A percentile compares a stretch with the other conserved stretches of the same genome.
Conservation (phyloP, 2,797 vertebrate species). For the Rachycentron canadum region DNA sequence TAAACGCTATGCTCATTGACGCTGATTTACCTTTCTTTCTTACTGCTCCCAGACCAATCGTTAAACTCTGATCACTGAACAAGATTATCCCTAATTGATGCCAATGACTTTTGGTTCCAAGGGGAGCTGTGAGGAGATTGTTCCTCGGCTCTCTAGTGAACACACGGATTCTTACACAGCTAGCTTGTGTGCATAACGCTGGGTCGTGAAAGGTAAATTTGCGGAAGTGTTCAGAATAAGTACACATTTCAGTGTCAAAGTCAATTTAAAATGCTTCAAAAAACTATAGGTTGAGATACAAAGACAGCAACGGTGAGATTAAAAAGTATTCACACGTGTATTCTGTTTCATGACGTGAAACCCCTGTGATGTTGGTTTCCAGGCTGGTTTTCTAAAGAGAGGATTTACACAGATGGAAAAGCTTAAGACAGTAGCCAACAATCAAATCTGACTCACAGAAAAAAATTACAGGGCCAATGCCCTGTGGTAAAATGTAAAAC, state of each 20-base stretch:
- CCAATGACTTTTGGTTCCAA: conserved; percentile 77
- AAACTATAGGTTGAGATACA: background rate
- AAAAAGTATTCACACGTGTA: background rate
- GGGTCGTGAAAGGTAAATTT: background rate
- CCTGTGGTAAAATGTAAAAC: conserved; percentile 12
- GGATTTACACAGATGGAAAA: conserved; percentile 24
- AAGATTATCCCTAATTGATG: conserved; percentile 83
- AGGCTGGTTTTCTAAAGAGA: conserved; percentile 4
- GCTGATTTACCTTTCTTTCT: conserved; percentile 75
- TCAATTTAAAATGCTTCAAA: conserved; percentile 7
- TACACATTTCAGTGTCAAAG: conserved; percentile 4
- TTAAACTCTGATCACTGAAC: conserved; percentile 81
- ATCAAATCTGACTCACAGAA: conserved; percentile 29
- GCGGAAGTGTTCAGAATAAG: background rate
- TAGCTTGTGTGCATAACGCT: conserved; percentile 10
- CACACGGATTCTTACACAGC: conserved; percentile 45
- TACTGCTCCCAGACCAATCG: conserved; percentile 76
- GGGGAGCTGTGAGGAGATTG: conserved; percentile 64
- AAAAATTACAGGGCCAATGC: conserved; percentile 3
- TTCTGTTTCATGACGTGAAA: conserved; percentile 3
- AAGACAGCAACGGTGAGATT: background rate
- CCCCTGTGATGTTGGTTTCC: background rate
- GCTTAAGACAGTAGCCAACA: conserved; percentile 14
- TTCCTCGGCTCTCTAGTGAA: conserved; percentile 43
- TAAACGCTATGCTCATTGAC: conserved; percentile 69